Evolutionary conservation across 2,888 invertebrate species (phyloP).

Genomic region (Phortica magna): DNA sequence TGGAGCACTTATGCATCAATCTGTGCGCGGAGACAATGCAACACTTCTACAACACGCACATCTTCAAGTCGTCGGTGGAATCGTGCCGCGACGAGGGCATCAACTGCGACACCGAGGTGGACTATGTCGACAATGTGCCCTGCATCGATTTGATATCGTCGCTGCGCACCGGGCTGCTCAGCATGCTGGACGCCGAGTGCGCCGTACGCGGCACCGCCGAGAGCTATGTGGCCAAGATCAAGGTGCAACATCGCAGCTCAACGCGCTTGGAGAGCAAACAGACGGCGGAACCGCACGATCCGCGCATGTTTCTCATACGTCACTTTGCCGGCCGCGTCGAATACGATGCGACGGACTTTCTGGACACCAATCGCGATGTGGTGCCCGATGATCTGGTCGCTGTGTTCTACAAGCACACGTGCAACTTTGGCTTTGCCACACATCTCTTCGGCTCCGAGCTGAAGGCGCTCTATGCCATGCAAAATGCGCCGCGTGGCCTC

Average conservation of each 20-base stretch:
- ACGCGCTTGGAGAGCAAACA: constrained; percentile 85
- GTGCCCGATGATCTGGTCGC: constrained; percentile 95
- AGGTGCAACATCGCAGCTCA: constrained; percentile 89
- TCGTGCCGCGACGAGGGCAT: constrained; percentile 96
- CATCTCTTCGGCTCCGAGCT: constrained; percentile 96
- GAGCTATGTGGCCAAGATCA: constrained; percentile 88
- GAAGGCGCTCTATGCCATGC: constrained; percentile 87
- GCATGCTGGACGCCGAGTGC: constrained; percentile 95
- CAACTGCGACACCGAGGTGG: constrained; percentile 91
- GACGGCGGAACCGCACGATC: constrained; percentile 87
- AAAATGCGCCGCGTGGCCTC: constrained; percentile 86
- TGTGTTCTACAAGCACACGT: constrained; percentile 94
- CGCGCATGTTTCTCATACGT: constrained; percentile 91
- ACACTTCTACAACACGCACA: constrained; percentile 98
- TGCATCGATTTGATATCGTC: constrained; percentile 97
- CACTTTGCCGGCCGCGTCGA: constrained; percentile 93
- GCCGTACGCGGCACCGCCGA: constrained; percentile 89
- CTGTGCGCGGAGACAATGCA: constrained; percentile 98
- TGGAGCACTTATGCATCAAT: constrained; percentile 97
- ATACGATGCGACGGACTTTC: constrained; percentile 93
- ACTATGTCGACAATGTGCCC: constrained; percentile 95
- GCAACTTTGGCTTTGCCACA: constrained; percentile 98
- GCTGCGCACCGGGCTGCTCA: constrained; percentile 92
- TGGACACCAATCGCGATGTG: constrained; percentile 94
- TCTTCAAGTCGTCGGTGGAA: constrained; percentile 95